Conservation (phyloP, 2,888 invertebrate genomes). For the Kuschelorhynchus macadamiae region DNA sequence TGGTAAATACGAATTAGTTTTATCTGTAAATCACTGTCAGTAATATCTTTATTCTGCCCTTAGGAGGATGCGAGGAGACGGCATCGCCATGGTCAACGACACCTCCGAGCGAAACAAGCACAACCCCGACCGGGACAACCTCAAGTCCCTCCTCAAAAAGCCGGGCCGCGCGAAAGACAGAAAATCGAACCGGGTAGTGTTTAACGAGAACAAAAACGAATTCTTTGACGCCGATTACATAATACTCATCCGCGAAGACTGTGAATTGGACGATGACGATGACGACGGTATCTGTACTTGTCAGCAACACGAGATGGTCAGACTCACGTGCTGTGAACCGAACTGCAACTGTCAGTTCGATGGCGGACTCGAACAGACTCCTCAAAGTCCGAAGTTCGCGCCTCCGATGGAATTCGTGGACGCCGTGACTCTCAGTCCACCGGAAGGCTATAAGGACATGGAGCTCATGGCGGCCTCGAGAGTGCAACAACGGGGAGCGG, state of each 20-base stretch:
- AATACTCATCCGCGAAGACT: conserved; percentile 90
- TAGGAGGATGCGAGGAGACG: conserved; percentile 41
- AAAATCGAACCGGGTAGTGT: conserved; percentile 86
- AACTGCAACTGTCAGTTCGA: conserved; percentile 71
- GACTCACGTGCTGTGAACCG: conserved; percentile 77
- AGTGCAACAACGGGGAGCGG: conserved; percentile 59
- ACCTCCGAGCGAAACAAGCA: conserved; percentile 66
- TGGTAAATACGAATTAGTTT: too few species aligned
- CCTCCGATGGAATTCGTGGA: conserved; percentile 82
- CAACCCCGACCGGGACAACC: conserved; percentile 76
- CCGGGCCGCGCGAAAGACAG: conserved; percentile 77
- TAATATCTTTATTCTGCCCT: too few species aligned
- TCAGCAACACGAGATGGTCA: conserved; percentile 77
- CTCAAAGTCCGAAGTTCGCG: conserved; percentile 75
- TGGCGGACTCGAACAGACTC: conserved; percentile 59
- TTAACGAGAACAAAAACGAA: conserved; percentile 90
- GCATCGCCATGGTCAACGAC: conserved; percentile 67
- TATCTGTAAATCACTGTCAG: too few species aligned
- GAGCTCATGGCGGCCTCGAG: conserved; percentile 73
- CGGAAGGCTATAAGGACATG: conserved; percentile 92
- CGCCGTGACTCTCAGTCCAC: conserved; percentile 89
- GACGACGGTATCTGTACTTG: conserved; percentile 81
- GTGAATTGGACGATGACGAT: conserved; percentile 87
- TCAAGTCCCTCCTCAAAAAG: conserved; percentile 84
- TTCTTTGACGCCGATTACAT: conserved; percentile 95